phyloP scores from a whole-genome alignment of 2,888 invertebrate species.

The Pemphredon lugubris region DNA sequence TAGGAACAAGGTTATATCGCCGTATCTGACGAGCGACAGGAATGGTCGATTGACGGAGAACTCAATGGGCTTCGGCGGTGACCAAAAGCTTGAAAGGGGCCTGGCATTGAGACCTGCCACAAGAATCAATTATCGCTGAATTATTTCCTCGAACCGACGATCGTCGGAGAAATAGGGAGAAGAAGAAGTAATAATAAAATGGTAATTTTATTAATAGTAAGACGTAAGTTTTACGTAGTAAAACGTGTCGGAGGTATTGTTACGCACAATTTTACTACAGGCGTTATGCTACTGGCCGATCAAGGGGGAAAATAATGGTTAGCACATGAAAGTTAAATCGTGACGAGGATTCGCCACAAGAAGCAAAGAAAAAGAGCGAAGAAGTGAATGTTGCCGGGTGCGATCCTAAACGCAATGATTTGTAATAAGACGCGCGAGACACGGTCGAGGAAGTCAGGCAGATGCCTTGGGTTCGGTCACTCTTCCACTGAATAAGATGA shows the following conservation, averaged over 20 bases:
- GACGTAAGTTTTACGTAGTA: too few relatives aligned
- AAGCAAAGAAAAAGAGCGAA: slow-evolving; percentile 19
- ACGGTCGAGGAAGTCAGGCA: slow-evolving; percentile 6
- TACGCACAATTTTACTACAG: not conserved
- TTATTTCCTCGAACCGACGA: slow-evolving; percentile 21
- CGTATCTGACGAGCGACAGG: slow-evolving; percentile 49
- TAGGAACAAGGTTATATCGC: slow-evolving; percentile 46
- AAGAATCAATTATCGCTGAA: slow-evolving; percentile 52
- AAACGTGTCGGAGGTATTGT: too few relatives aligned
- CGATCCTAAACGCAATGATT: not conserved
- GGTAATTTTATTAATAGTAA: too few relatives aligned
- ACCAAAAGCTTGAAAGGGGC: slow-evolving; percentile 60
- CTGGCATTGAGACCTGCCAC: slow-evolving; percentile 58
- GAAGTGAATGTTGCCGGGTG: not conserved
- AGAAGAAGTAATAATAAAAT: too few relatives aligned
- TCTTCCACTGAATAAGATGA: slow-evolving; percentile 48
- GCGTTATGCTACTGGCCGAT: not conserved
- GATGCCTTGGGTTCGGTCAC: slow-evolving; percentile 25
- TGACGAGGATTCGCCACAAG: not conserved
- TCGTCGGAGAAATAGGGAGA: too few relatives aligned
- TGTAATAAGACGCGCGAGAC: not conserved
- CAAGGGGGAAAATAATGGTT: not conserved
- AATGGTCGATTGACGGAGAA: slow-evolving; percentile 65
- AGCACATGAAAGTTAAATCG: not conserved
- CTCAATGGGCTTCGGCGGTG: slow-evolving; percentile 53